Conservation (phyloP, 1,140 invertebrate species). For the Oreohelix idahoensis region DNA sequence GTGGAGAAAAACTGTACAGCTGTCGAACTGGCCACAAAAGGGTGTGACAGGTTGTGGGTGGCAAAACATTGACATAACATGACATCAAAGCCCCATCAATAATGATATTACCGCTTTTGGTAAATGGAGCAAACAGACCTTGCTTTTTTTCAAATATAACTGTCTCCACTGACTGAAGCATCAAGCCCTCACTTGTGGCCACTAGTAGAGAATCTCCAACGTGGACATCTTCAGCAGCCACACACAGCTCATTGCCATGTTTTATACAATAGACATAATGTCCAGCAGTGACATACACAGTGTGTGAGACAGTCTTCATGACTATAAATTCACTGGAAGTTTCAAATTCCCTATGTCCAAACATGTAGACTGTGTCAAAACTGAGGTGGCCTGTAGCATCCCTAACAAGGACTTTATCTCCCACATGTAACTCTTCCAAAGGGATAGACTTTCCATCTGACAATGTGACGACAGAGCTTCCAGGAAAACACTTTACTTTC, state of each 20-base stretch:
- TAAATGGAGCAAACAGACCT: slow-evolving; percentile 28
- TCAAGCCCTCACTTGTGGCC: background rate
- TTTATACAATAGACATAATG: slow-evolving; percentile 29
- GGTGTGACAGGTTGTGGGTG: background rate
- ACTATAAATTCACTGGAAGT: background rate
- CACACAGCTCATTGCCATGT: slow-evolving; percentile 18
- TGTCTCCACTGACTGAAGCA: background rate
- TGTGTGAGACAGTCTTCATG: background rate
- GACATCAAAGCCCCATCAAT: slow-evolving; percentile 9
- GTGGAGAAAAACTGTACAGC: background rate
- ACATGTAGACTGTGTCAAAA: slow-evolving; percentile 39
- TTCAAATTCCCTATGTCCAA: slow-evolving; percentile 26
- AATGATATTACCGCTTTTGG: background rate
- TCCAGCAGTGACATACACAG: slow-evolving; percentile 5
- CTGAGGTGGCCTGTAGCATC: background rate
- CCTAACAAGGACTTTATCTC: slow-evolving; percentile 14
- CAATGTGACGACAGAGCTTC: background rate
- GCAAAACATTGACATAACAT: slow-evolving; percentile 19
- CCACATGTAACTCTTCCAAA: slow-evolving; percentile 9
- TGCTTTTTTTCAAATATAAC: background rate
- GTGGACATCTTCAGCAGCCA: slow-evolving; percentile 17
- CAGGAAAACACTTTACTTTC: slow-evolving; percentile 28
- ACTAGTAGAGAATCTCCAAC: slow-evolving; percentile 21
- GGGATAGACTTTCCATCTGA: background rate
- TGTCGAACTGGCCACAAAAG: slow-evolving; percentile 17